Evolutionary conservation across 2,888 invertebrate species (phyloP), one percentile per base, ranked within the genome.

Genomic region (Tachina lurida): DNA sequence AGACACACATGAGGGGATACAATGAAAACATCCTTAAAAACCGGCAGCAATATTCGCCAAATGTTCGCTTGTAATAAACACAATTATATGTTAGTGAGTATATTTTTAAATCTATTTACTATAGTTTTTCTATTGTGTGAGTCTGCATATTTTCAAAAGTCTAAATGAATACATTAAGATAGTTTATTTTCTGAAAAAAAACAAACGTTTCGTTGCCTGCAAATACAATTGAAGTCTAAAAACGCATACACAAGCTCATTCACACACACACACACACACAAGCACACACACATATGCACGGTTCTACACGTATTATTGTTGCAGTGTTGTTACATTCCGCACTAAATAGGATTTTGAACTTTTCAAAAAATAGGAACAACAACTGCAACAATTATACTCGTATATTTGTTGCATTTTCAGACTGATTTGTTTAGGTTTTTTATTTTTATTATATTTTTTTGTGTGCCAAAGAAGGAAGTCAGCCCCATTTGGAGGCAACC

Each of bases 81-180:
- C 15, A 47, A 43, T 65, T 19, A 13, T 41, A 4, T n/a, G n/a
- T n/a, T n/a, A 3, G 19, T 12, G 17, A 47, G 31, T 10, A n/a
- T 9, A 31, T 58, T 17, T 58, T 41, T 54, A 3, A 8, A 39
- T 70, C 52, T 63, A 17, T 52, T 12, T 19, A 13, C 7, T 68
- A 41, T 47, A 19, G 15, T 39, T 47, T 2, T 15, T 45, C 3
- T 22, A 41, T 31, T n/a, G 39, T 31, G 4, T 31, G 22, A 43
- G 10, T 71, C 10, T 17, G 31, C 31, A 60, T 67, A 10, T 63
- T 54, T 80, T 17, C 31, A 43, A 31, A 43, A 31, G 39, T 62
- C 52, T 67, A 67, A 76, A 73, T 80, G 84, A 80, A 80, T 84
- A 84, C 80, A 84, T 84, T 80, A 80, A 84, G 80, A 84, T 80